These are phyloP conservation scores for Yponomeuta plumbellus DNA, from an alignment of 2,888 invertebrate species.

Conservation along the genomic window DNA sequence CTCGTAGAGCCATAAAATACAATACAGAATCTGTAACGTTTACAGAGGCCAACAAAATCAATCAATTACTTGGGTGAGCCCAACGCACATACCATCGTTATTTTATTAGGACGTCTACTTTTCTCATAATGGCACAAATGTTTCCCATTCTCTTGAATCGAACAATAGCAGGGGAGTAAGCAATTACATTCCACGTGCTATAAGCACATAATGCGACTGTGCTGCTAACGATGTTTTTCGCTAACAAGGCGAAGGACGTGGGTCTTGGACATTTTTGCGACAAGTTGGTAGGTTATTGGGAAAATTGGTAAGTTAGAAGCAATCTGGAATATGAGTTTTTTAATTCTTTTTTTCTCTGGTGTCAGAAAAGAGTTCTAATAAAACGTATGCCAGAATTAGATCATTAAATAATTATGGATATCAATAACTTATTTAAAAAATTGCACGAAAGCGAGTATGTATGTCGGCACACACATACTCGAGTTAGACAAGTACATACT, in stretches of 20 bases:
- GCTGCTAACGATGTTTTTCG: neutral
- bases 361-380: no score
- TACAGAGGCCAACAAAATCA: neutral
- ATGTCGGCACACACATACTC: no score
- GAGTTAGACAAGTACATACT: no score
- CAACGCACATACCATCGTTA: neutral
- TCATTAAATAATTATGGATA: no score
- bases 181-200: neutral
- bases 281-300: neutral
- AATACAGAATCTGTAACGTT: no score
- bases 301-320: no score
- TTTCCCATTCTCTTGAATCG: neutral
- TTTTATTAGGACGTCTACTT: neutral
- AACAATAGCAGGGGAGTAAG: neutral
- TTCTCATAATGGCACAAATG: neutral
- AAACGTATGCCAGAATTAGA: no score
- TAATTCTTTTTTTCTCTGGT: no score
- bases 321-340: no score
- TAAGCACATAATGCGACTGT: neutral
- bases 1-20: no score
- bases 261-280: neutral
- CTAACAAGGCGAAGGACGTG: neutral
- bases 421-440: no score
- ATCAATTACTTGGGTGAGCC: neutral
- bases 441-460: no score